Percentiles rank a stretch among this genome's conserved stretches.
Conservation (phyloP, 2,888 invertebrate genomes). For the Villa cingulata region DNA sequence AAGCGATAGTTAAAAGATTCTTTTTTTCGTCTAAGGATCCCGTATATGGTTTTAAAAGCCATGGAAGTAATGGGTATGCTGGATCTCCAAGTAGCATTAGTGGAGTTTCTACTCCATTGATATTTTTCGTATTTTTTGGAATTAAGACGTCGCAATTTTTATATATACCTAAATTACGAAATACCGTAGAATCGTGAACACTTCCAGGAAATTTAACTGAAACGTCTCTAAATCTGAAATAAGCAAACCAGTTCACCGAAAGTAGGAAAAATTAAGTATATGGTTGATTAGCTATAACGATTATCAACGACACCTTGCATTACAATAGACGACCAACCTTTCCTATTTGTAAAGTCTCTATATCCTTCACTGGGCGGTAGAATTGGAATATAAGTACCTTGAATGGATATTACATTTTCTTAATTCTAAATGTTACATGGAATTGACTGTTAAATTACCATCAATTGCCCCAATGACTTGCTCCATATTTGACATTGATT, state of each 20-base stretch:
- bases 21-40: not conserved
- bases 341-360: constrained; percentile 2
- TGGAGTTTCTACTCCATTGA: not conserved
- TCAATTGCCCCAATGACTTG: no score
- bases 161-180: not conserved
- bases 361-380: not conserved
- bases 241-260: not conserved
- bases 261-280: not conserved
- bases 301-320: constrained; percentile 3
- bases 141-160: not conserved
- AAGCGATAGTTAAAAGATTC: not conserved
- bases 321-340: constrained; percentile 4
- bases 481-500: no score
- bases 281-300: not conserved
- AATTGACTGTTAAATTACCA: no score
- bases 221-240: no score
- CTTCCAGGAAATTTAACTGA: no score
- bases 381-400: not conserved
- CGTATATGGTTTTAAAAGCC: not conserved
- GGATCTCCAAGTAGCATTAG: not conserved
- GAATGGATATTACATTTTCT: not conserved
- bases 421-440: no score
- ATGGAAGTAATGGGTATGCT: not conserved
- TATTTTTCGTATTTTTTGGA: no score
- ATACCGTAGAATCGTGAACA: no score